Conservation (phyloP, 37 sponge, comb jelly and placozoan species). For the Geodia barretti region DNA sequence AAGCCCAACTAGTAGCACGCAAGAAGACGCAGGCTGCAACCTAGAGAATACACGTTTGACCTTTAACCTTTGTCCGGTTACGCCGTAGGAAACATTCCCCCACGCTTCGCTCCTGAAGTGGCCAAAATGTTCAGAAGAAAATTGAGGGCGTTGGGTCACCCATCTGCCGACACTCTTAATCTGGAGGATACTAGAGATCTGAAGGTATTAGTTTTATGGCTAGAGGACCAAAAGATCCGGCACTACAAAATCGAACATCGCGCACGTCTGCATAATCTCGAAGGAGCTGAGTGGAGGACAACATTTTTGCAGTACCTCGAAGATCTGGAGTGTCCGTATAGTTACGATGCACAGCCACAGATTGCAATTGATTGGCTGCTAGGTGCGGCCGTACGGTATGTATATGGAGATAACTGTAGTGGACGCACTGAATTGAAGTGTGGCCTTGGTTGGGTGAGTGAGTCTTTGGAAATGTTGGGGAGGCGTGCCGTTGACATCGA, state of each 20-base stretch:
- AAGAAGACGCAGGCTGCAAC: too few species aligned
- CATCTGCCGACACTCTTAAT: conserved; percentile 39
- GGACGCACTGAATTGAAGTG: conserved; percentile 31
- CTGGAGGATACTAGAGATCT: conserved; percentile 61
- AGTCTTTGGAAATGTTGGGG: conserved; percentile 10
- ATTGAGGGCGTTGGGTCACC: conserved; percentile 75
- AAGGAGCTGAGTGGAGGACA: conserved; percentile 52
- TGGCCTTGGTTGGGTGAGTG: conserved; percentile 18
- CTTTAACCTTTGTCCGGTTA: neutral
- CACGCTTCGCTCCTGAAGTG: too few species aligned
- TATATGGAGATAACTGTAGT: conserved; percentile 62
- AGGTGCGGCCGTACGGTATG: conserved; percentile 79
- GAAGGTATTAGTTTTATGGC: conserved; percentile 83
- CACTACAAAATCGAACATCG: conserved; percentile 84
- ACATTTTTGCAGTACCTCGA: conserved; percentile 77
- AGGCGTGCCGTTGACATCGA: conserved; percentile 67
- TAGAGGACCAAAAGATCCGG: conserved; percentile 96
- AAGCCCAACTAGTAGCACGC: too few species aligned
- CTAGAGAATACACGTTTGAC: neutral
- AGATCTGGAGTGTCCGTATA: conserved; percentile 84
- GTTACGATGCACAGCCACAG: conserved; percentile 8
- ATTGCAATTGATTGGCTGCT: conserved; percentile 86
- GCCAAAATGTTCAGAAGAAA: conserved; percentile 61
- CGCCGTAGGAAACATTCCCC: too few species aligned
- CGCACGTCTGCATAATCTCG: conserved; percentile 30